Evolutionary conservation across 2,113 vertebrate genomes (phyloP), one percentile per base, ranked within the genome.

Genomic region (Mustelus asterias): DNA sequence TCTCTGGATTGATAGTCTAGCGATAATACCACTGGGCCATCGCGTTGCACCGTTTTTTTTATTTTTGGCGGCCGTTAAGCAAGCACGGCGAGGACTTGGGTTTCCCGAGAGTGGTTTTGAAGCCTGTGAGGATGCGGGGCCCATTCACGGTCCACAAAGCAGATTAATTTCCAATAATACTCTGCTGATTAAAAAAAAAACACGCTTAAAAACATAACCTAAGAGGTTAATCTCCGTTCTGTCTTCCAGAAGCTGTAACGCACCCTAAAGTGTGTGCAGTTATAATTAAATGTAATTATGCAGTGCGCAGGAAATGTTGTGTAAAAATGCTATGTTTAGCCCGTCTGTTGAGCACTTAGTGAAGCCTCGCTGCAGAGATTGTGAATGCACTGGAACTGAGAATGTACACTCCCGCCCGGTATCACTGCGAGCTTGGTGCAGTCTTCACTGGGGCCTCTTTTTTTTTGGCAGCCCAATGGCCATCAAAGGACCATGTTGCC

Each of bases 311-410:
- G 69, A 76, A 95, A 72, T 95, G 93, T 48, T 54, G 67, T 95
- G 94, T 95, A 95, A 95, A 72, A 95, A 26, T 95, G 94, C 94
- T 95, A 72, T 72, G 67, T 95, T 95, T 95, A 95, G 69, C 69
- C 72, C 41, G 41, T 95, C 93, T 95, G 93, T 48, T 95, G 67
- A 95, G 67, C 67, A 95, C 37, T 72, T 72, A 72, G 94, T 72
- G 69, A 95, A 95, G 94, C 67, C 69, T 72, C 69, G 3, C 69
- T 54, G 69, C 13, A n/a, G 44, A 76, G 26, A 2, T 29, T 9
- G 22, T 33, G 67, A 76, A 72, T 72, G 69, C 11, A 72, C 2
- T 41, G 14, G 10, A n/a, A 26, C 3, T 18, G 41, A 54, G 94
- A 94, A 24, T 4, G 16, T 26, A 44, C 10, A 72, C 24, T 54